Evolutionary conservation across 1,140 invertebrate genomes (phyloP), one percentile per base, ranked within the genome.

Genomic region (Apis cerana): DNA sequence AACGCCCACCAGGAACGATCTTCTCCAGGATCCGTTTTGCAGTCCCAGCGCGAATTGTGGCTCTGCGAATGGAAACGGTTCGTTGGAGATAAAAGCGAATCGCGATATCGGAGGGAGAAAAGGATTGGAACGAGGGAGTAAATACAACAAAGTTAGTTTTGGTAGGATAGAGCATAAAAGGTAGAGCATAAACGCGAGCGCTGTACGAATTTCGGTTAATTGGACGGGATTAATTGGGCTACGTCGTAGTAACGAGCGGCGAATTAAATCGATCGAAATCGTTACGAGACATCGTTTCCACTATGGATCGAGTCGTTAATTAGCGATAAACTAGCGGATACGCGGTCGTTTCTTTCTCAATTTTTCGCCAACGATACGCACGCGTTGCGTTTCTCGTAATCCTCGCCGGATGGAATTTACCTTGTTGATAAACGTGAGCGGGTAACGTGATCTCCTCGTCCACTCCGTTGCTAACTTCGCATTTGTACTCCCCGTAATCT

Each of bases 401-500:
- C 33, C 33, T 43, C 33, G 33, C 33, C 33, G 33, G 33, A 43
- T 43, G 33, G 33, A 43, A 43, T 43, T 89, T 82, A 86, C 94
- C 94, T 91, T 91, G 89, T 65, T 92, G 93, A 83, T 92, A 93
- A 75, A 95, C 90, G 86, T 94, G 91, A 81, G 92, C 93, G 10
- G 89, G 86, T 56, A 94, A 85, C 76, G 90, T 91, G 77, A 94
- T 90, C 74, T 93, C 92, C 72, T 95, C 94, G 84, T 94, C 94
- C 27, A 93, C 93, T 58, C 94, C 93, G 78, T 95, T 95, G 91
- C 94, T 95, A 83, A 95, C 91, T 80, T 91, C 89, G 91, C 96
- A 97, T 81, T 95, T 94, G 91, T 97, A 97, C 72, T 95, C 94
- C 27, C 96, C 96, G 90, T 96, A 96, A 94, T 97, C 96, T 84